phyloP scores from a whole-genome alignment of 2,797 vertebrate genomes.

The Spondyliosoma cantharus region DNA sequence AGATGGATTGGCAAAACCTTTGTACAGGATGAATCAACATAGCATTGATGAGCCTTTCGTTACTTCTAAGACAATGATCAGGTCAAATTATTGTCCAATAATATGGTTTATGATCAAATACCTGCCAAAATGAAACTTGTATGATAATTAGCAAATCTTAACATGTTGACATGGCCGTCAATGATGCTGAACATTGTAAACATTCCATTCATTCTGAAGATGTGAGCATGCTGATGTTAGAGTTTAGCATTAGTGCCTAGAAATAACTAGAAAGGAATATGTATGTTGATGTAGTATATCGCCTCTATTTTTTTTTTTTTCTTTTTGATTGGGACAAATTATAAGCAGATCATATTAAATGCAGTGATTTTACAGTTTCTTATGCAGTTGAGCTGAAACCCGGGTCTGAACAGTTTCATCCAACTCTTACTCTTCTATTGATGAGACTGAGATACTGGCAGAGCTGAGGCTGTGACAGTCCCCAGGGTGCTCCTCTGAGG shows the following conservation, averaged over 20 bases:
- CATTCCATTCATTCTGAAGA: too few relatives aligned
- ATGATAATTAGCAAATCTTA: neutral
- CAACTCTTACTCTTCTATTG: conserved; percentile 20
- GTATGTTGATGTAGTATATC: too few relatives aligned
- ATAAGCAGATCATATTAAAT: neutral
- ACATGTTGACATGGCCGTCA: neutral
- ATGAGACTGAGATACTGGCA: conserved; percentile 30
- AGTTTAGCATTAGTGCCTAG: neutral
- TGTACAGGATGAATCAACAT: neutral
- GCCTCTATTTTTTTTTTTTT: neutral
- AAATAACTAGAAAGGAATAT: too few relatives aligned
- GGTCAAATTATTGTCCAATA: neutral
- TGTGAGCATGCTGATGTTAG: neutral
- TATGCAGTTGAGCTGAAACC: neutral
- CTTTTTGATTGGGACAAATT: neutral
- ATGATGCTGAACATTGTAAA: neutral
- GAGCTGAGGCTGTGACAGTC: conserved; percentile 6
- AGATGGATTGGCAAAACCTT: too few relatives aligned
- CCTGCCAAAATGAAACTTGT: neutral
- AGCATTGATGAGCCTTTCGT: neutral
- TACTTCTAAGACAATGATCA: neutral
- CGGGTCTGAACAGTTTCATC: conserved; percentile 4
- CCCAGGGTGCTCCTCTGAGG: conserved; percentile 12
- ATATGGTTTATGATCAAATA: neutral
- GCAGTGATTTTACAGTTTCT: neutral